phyloP scores from a whole-genome alignment of 2,113 vertebrate species.

The Dinomys branickii region DNA sequence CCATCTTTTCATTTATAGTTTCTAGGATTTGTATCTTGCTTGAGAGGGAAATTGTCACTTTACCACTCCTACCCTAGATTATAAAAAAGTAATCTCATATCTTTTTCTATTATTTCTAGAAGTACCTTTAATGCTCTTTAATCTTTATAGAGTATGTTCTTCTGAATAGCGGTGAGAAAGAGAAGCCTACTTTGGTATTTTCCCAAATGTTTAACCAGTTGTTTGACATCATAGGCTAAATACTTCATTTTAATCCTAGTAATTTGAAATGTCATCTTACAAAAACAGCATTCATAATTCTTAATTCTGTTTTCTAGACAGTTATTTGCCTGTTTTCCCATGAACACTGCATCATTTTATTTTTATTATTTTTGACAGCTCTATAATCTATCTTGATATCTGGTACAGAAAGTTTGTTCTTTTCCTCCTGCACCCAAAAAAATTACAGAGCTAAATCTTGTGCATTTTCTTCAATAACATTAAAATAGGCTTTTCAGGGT shows the following conservation, averaged over 20 bases:
- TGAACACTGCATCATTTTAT: constrained; percentile 48
- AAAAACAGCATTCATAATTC: constrained; percentile 24
- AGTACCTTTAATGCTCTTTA: not conserved
- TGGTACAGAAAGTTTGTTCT: not conserved
- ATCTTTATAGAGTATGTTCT: not conserved
- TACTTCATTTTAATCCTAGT: constrained; percentile 10
- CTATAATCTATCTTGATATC: constrained; percentile 20
- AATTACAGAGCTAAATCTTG: constrained; percentile 15
- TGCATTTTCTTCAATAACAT: not conserved
- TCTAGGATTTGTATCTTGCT: not conserved
- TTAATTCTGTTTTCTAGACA: constrained; percentile 39
- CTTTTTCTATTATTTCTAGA: constrained; percentile 45
- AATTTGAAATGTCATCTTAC: constrained; percentile 29
- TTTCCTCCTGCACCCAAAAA: fast-evolving
- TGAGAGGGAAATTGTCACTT: not conserved
- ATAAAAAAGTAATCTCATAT: not conserved
- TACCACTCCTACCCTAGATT: not conserved
- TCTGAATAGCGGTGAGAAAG: constrained; percentile 40
- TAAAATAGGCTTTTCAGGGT: not conserved
- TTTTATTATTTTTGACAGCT: constrained; percentile 46
- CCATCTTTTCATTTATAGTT: not conserved
- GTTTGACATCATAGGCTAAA: constrained; percentile 9
- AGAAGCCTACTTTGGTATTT: not conserved
- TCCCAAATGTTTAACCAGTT: not conserved
- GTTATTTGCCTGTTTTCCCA: constrained; percentile 21